These are phyloP conservation scores for Carapus acus DNA, from an alignment of 2,797 vertebrate genomes.

Conservation along the genomic window DNA sequence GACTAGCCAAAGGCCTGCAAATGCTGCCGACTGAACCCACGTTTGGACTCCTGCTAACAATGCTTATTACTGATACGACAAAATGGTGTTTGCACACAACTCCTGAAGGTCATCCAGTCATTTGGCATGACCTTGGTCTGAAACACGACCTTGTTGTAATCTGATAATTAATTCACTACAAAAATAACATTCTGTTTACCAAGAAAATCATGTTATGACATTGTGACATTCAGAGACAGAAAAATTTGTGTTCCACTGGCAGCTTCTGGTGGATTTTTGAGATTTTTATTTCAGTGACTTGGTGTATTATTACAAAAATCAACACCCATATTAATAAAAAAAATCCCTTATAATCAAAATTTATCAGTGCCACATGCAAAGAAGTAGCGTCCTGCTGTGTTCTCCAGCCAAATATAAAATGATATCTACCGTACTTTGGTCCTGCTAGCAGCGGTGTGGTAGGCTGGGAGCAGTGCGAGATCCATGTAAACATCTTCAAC, in stretches of 20 bases:
- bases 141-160: not conserved
- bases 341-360: slow-evolving; percentile 20
- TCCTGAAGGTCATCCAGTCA: slow-evolving; percentile 4
- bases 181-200: slow-evolving; percentile 1
- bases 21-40: slow-evolving; percentile 3
- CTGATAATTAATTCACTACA: not conserved
- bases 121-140: no score
- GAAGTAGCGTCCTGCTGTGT: slow-evolving; percentile 26
- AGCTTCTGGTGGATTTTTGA: not conserved
- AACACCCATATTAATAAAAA: slow-evolving; percentile 17
- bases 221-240: slow-evolving; percentile 10
- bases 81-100: not conserved
- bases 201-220: not conserved
- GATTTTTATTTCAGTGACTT: slow-evolving; percentile 18
- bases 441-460: no score
- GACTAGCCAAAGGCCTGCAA: not conserved
- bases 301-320: slow-evolving; percentile 8
- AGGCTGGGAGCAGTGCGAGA: slow-evolving; percentile 8
- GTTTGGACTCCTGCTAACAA: slow-evolving; percentile 2
- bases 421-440: not conserved
- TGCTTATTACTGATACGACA: slow-evolving; percentile 21
- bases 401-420: slow-evolving; percentile 7
- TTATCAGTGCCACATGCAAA: slow-evolving; percentile 20
- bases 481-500: slow-evolving; percentile 25
- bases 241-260: slow-evolving; percentile 5